Percentiles rank a stretch among this genome's conserved stretches.
phyloP scores from a whole-genome alignment of 2,888 invertebrate genomes.

The Biston stratarius region DNA sequence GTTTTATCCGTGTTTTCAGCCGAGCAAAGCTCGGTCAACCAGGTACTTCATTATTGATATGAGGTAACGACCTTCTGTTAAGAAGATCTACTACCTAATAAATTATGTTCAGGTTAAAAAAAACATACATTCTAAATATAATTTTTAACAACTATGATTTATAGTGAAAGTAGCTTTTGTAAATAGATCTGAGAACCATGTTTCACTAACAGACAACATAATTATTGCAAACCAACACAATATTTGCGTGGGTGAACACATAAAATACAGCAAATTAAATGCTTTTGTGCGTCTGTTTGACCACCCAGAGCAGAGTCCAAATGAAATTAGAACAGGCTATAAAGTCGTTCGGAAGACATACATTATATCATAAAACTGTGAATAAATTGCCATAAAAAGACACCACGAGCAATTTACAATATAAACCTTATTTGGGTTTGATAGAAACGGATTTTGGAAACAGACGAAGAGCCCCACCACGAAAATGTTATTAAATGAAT shows the following conservation, averaged over 20 bases:
- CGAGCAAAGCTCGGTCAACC: too few species aligned
- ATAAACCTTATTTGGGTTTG: not conserved
- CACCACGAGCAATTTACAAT: not conserved
- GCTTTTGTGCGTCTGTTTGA: conserved; percentile 14
- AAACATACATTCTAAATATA: too few species aligned
- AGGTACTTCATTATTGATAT: too few species aligned
- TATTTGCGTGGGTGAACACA: conserved; percentile 13
- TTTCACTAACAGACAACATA: conserved; percentile 3
- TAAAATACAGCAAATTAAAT: conserved; percentile 21
- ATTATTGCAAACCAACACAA: conserved; percentile 11
- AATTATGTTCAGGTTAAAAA: too few species aligned
- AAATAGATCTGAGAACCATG: not conserved
- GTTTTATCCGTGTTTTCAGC: too few species aligned
- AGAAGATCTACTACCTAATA: too few species aligned
- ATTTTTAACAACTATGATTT: not conserved
- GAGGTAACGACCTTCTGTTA: too few species aligned
- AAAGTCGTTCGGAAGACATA: conserved; percentile 5
- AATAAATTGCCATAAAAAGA: conserved; percentile 6
- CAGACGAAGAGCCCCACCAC: too few species aligned
- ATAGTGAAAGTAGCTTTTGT: not conserved
- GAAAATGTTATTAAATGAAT: too few species aligned
- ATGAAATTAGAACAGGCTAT: conserved; percentile 12
- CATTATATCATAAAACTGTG: conserved; percentile 5
- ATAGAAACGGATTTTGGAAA: not conserved
- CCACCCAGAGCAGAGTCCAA: conserved; percentile 19